These are phyloP conservation scores for Scopus umbretta DNA, from an alignment of 2,113 vertebrate genomes.

Conservation along the genomic window DNA sequence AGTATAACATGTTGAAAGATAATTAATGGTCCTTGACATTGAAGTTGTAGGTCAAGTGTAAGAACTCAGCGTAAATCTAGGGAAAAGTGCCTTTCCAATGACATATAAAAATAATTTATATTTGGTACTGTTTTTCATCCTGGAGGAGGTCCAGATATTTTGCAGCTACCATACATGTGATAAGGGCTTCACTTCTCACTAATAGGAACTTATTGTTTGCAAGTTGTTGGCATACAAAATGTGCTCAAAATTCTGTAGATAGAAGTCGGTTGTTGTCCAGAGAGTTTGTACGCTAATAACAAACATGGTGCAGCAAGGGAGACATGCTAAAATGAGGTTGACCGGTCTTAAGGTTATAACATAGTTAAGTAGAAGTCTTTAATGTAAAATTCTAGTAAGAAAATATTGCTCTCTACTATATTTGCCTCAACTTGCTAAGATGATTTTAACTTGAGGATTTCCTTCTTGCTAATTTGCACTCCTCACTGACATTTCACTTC, in stretches of 20 bases:
- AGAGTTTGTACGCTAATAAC: neutral
- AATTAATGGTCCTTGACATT: conserved; percentile 2
- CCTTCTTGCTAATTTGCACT: neutral
- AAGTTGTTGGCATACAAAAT: neutral
- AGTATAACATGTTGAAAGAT: neutral
- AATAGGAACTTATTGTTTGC: neutral
- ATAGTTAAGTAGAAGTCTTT: neutral
- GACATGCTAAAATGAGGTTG: neutral
- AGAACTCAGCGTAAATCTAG: neutral
- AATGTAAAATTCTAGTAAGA: neutral
- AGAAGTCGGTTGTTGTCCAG: neutral
- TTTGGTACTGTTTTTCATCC: neutral
- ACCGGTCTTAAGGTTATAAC: neutral
- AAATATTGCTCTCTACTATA: neutral
- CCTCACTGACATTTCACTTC: neutral
- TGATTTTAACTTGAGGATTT: neutral
- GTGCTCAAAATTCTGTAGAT: rapidly evolving
- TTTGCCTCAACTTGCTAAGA: neutral
- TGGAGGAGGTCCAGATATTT: neutral
- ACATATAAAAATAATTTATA: neutral
- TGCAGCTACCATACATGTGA: neutral
- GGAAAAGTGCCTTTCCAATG: neutral
- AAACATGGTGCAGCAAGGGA: neutral
- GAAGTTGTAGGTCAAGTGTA: conserved; percentile 10
- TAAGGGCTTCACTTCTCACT: neutral